These are phyloP conservation scores for Chelon auratus DNA, from an alignment of 2,797 vertebrate species.

Conservation along the genomic window DNA sequence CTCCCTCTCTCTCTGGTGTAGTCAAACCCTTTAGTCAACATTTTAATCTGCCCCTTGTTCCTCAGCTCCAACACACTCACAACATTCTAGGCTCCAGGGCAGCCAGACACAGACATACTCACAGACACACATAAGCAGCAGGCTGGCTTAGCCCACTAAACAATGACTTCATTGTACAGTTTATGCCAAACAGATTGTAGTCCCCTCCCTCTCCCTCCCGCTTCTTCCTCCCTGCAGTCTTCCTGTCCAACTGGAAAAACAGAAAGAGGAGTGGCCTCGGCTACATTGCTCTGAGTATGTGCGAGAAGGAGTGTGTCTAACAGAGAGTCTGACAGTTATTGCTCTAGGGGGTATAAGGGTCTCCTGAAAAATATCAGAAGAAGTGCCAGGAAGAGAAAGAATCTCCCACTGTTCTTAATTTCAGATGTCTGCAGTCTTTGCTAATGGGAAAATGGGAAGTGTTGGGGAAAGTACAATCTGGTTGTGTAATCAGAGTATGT, in stretches of 20 bases:
- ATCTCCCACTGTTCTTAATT: constrained; percentile 29
- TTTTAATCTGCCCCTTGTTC: too few species aligned
- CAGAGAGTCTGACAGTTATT: constrained; percentile 38
- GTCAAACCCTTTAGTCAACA: too few species aligned
- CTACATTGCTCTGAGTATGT: constrained; percentile 39
- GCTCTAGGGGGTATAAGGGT: constrained; percentile 58
- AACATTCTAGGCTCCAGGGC: constrained; percentile 2
- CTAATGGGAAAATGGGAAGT: neutral
- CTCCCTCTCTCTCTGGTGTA: too few species aligned
- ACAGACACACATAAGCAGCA: constrained; percentile 37
- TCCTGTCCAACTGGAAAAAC: constrained; percentile 77
- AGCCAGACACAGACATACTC: constrained; percentile 11
- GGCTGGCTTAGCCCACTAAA: constrained; percentile 65
- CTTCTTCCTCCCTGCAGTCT: constrained; percentile 52
- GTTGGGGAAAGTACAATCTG: neutral
- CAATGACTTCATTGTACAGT: constrained; percentile 83
- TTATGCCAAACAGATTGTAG: constrained; percentile 83
- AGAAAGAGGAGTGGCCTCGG: constrained; percentile 60
- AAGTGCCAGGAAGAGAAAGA: constrained; percentile 25
- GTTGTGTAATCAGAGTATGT: neutral
- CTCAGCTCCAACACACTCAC: neutral
- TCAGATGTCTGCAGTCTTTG: constrained; percentile 20
- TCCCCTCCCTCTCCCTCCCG: constrained; percentile 39
- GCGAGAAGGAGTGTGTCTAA: neutral
- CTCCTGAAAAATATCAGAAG: constrained; percentile 45